phyloP scores from a whole-genome alignment of 1,140 invertebrate species.

The Gonioctena quinquepunctata region DNA sequence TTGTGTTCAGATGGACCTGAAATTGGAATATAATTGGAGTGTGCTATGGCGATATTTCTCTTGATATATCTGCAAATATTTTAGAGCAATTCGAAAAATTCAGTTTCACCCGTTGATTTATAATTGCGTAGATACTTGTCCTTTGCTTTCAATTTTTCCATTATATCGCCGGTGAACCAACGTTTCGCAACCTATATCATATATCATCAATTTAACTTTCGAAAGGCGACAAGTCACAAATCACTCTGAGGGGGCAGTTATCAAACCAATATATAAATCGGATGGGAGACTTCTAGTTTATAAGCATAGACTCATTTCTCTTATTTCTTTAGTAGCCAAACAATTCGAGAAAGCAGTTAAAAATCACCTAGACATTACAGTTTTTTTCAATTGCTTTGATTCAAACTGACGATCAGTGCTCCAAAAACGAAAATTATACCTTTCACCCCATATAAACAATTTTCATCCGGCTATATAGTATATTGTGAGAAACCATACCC shows the following conservation, averaged over 20 bases:
- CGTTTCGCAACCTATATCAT: not conserved
- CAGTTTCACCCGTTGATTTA: too few species aligned
- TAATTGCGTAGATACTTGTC: too few species aligned
- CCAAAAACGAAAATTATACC: too few species aligned
- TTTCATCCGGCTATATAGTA: not conserved
- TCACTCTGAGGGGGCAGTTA: not conserved
- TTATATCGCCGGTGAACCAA: too few species aligned
- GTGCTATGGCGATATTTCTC: too few species aligned
- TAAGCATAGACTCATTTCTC: not conserved
- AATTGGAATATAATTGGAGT: too few species aligned
- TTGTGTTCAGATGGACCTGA: too few species aligned
- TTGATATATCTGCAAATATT: too few species aligned
- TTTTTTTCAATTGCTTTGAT: not conserved
- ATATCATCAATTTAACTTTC: not conserved
- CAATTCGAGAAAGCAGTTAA: not conserved
- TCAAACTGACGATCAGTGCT: not conserved
- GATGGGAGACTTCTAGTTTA: not conserved
- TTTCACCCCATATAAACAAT: not conserved
- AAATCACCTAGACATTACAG: not conserved
- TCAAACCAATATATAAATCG: not conserved
- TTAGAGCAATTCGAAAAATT: too few species aligned
- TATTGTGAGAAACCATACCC: not conserved
- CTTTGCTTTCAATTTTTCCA: too few species aligned
- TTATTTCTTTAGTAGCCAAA: not conserved
- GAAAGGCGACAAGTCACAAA: too few species aligned